Conservation (phyloP, 1,140 invertebrate species). For the Drosophila pruinosa region DNA sequence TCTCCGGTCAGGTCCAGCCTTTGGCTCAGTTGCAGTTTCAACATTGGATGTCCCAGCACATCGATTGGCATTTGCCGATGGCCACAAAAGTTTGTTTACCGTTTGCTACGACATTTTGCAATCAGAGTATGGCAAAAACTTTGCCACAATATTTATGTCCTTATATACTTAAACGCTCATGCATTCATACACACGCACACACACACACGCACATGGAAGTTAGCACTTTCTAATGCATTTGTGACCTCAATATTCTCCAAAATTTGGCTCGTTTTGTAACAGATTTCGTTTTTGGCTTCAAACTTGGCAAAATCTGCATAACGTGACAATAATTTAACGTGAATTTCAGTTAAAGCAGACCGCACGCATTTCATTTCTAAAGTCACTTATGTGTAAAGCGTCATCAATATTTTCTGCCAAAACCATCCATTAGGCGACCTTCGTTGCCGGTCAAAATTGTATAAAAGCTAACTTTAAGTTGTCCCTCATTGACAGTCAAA, state of each 20-base stretch:
- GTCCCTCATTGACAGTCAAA: not conserved
- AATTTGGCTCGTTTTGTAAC: conserved; percentile 37
- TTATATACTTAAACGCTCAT: conserved; percentile 8
- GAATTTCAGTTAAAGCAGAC: conserved; percentile 12
- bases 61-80: conserved; percentile 60
- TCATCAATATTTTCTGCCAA: conserved; percentile 5
- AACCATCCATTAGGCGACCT: not conserved
- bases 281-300: conserved; percentile 20
- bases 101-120: conserved; percentile 34
- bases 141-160: conserved; percentile 53
- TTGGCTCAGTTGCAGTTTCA: not conserved
- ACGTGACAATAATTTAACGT: conserved; percentile 27
- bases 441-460: not conserved
- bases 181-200: not conserved
- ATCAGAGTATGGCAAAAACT: conserved; percentile 43
- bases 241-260: conserved; percentile 46
- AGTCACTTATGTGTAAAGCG: not conserved
- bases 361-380: not conserved
- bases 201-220: conserved; percentile 10
- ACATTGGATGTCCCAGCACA: conserved; percentile 17
- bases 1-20: conserved; percentile 17
- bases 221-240: conserved; percentile 60
- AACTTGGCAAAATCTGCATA: conserved; percentile 47
- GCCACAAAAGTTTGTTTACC: conserved; percentile 71
- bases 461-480: not conserved